Evolutionary conservation across 2,797 vertebrate species (phyloP), one percentile per base, ranked within the genome.

Genomic region (Sternarchorhynchus goeldii): DNA sequence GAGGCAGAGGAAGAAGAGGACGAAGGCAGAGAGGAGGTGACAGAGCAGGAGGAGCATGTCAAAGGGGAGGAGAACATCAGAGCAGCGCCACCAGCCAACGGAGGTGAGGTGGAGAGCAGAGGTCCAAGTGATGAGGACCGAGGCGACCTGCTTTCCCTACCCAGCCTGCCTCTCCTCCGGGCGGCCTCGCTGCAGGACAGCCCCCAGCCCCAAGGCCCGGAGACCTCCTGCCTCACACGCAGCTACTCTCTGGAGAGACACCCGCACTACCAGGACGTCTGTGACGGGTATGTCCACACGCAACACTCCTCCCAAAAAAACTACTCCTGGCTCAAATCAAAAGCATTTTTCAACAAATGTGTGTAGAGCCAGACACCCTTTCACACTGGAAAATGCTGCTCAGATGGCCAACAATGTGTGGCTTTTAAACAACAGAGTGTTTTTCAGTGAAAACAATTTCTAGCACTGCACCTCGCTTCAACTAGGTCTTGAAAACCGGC

Each of bases 151-250:
- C 89, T 93, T 39, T 76, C 82, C 5, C 86, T 83, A 0, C 90
- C 89, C 73, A 80, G 85, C 85, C 83, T 94, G 75, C 93, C 94
- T 74, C 84, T 95, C 75, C 81, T 94, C 29, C 92, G 92, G 7
- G 91, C 92, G 18, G 88, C 93, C 0, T 94, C 94, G 32, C 91
- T 96, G 62, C 94, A 94, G 60, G 95, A 96, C 2, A 91, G 87
- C 7, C 85, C 90, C 0, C 79, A 87, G 82, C 75, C 73, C 81
- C 89, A 86, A 60, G 86, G 67, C 56, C 78, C 81, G 21, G 90
- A 90, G 41, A 71, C 69, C 62, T 45, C 82, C 0, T 86, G 86
- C 72, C 86, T 92, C 70, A 88, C 83, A 1, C 92, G 92, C 73
- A 94, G 93, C 90, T 86, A 73, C 85, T 94, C 93, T 25, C 71